Base-by-base conservation (phyloP, 1,140 invertebrate genomes). In the Bathynomus jamesi region DNA sequence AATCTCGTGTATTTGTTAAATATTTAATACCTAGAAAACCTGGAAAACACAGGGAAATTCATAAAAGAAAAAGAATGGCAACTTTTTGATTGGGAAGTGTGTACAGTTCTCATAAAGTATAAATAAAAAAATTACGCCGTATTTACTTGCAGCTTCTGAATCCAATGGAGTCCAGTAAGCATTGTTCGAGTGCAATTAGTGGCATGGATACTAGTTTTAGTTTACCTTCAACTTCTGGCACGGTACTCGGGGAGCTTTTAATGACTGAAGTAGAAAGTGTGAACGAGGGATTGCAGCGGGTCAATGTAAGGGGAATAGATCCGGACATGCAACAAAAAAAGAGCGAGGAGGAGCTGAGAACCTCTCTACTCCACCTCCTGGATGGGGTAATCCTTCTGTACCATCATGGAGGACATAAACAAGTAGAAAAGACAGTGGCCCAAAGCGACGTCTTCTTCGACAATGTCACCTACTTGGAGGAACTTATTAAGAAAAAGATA, bases 321-420 rank as follows among this genome's bases (percentile, higher is more conserved):
- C 13, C 10, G n/a, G 8, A 0, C n/a, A 2, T 30, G n/a, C 7
- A 67, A 21, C 10, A 17, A 24, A 1, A n/a, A 17, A 2, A 31
- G 40, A 40, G 10, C n/a, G n/a, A 67, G 65, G 24, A 63, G 2
- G 61, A 63, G 61, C 27, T 63, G 13, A 10, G 24, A 1, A 63
- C 76, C 5, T 78, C 78, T 62, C 67, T 84, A 30, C 79, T 83
- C 71, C 87, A 89, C 76, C 79, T 91, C 2, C 78, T 91, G 0
- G 89, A 91, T 80, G 86, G 87, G 24, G 82, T 89, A 0, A 84
- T 91, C 13, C 81, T 90, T 0, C 82, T 91, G 66, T 91, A 90
- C 76, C 86, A 89, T 68, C 84, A 86, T 61, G 84, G 86, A 28
- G 89, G 88, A 11, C 87, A 89, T 77, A 89, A 89, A 78, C 88